phyloP scores from a whole-genome alignment of 2,113 vertebrate genomes.

The Xerus inauris region DNA sequence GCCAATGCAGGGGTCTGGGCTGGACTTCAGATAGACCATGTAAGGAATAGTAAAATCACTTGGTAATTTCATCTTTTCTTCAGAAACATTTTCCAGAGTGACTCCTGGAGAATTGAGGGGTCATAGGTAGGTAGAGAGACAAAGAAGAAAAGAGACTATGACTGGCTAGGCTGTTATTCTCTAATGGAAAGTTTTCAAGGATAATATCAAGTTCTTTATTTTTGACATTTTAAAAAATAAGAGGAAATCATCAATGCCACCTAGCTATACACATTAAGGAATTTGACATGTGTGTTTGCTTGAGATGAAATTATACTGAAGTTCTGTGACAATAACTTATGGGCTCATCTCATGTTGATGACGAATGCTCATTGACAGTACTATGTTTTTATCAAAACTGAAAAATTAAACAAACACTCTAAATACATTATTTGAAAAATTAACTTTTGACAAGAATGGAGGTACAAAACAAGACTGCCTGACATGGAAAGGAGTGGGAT shows the following conservation, averaged over 20 bases:
- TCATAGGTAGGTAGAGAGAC: not conserved
- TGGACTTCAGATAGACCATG: slow-evolving; percentile 71
- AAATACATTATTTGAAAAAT: not conserved
- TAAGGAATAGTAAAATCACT: slow-evolving; percentile 58
- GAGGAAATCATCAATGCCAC: not conserved
- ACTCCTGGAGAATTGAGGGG: not conserved
- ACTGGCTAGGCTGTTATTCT: not conserved
- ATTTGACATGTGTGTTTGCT: not conserved
- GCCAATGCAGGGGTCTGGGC: slow-evolving; percentile 64
- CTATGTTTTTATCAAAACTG: not conserved
- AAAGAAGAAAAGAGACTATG: not conserved
- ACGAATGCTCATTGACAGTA: not conserved
- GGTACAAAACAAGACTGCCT: not conserved
- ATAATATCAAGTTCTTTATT: not conserved
- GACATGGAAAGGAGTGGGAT: not conserved
- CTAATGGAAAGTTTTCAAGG: not conserved
- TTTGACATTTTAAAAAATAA: not conserved
- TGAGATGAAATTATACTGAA: not conserved
- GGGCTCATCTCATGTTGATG: not conserved
- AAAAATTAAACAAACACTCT: not conserved
- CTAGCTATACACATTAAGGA: not conserved
- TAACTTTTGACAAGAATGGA: not conserved
- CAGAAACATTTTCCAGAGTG: accelerated
- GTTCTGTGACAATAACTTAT: not conserved
- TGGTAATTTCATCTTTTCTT: accelerated